Evolutionary conservation across 2,113 vertebrate genomes (phyloP).

Genomic region (Eretmochelys imbricata): DNA sequence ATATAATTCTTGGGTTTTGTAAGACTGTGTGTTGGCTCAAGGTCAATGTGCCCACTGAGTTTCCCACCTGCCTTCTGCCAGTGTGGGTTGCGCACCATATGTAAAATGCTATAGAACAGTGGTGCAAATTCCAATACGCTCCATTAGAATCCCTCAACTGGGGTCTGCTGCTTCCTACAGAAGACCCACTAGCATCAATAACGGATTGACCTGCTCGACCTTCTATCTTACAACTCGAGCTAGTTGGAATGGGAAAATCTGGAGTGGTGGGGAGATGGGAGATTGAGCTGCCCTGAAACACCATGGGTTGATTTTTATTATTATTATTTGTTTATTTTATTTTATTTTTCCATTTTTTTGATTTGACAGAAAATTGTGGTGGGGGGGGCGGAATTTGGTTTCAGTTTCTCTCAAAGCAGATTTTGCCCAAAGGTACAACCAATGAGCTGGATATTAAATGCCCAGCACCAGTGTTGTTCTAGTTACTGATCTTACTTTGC

Average conservation of each 20-base stretch:
- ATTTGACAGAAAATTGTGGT: no score
- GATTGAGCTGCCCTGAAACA: background rate
- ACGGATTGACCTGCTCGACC: background rate
- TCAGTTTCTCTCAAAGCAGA: background rate
- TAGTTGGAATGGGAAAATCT: background rate
- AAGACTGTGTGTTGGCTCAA: rapidly evolving
- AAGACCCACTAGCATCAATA: background rate
- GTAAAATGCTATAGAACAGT: background rate
- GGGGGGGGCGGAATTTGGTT: background rate
- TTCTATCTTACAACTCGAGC: background rate
- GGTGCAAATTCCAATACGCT: background rate
- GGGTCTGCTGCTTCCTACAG: background rate
- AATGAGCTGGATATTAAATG: background rate
- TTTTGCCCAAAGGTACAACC: background rate
- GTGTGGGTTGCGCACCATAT: rapidly evolving
- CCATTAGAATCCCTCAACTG: background rate
- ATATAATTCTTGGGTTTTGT: slow-evolving; percentile 40
- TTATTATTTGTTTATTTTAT: no score
- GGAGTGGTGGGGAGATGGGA: background rate
- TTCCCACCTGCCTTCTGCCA: background rate
- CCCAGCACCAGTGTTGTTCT: background rate
- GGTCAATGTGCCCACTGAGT: background rate
- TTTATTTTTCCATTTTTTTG: background rate
- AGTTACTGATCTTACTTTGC: background rate
- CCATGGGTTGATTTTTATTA: background rate